A percentile compares a stretch with the other conserved stretches of the same genome.
Evolutionary conservation across 2,797 vertebrate genomes (phyloP).

Genomic region (Chaetophractus vellerosus): DNA sequence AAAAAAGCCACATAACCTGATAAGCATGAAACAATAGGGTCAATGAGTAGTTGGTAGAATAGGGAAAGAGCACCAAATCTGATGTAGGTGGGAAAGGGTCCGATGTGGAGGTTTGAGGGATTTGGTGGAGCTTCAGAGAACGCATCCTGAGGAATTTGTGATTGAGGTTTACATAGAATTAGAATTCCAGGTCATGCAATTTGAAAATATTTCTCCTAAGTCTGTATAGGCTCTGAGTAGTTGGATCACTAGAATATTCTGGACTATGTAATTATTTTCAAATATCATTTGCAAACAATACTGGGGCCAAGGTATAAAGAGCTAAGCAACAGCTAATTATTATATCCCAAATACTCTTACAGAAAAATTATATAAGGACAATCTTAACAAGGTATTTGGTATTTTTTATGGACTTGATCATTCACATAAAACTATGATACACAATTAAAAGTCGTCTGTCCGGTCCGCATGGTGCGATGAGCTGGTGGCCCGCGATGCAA

Average conservation of each 20-base stretch:
- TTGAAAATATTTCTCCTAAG: conserved; percentile 6
- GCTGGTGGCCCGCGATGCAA: no score
- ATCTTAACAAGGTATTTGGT: background rate
- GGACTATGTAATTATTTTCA: background rate
- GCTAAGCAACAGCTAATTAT: background rate
- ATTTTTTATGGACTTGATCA: conserved; percentile 4
- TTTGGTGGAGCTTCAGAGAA: background rate
- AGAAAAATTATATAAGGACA: background rate
- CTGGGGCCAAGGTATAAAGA: background rate
- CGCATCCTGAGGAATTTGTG: background rate
- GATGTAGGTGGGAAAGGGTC: background rate
- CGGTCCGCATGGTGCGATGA: no score
- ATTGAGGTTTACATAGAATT: background rate
- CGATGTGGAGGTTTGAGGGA: rapidly evolving
- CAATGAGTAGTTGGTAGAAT: background rate
- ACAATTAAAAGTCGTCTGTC: background rate
- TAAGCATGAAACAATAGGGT: background rate
- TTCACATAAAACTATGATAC: background rate
- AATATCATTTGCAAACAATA: background rate
- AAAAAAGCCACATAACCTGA: background rate
- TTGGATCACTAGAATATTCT: background rate
- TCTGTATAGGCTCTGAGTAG: background rate
- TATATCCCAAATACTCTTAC: background rate
- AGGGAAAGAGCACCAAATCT: background rate
- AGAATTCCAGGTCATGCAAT: background rate